phyloP scores from a whole-genome alignment of 2,888 invertebrate species.

The Rotaria magnacalcarata region DNA sequence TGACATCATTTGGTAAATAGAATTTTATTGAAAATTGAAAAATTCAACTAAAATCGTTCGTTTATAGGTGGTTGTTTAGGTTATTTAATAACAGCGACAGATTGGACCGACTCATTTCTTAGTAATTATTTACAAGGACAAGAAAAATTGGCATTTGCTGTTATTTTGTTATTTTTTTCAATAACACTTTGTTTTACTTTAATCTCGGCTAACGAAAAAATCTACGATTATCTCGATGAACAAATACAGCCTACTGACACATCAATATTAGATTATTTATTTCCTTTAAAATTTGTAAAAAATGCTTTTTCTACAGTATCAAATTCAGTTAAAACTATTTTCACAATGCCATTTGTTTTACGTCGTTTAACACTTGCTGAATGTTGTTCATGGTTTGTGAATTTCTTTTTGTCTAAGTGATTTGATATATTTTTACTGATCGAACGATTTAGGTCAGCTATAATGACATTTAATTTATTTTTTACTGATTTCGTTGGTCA shows the following conservation, averaged over 20 bases:
- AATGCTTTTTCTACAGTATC: background rate
- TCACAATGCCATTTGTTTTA: slow-evolving; percentile 30
- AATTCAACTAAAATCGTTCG: background rate
- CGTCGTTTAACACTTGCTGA: slow-evolving; percentile 20
- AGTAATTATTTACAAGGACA: slow-evolving; percentile 48
- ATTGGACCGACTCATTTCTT: slow-evolving; percentile 49
- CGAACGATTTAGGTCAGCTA: background rate
- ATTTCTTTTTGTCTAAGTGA: background rate
- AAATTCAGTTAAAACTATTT: background rate
- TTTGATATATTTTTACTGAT: background rate
- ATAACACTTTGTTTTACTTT: slow-evolving; percentile 50
- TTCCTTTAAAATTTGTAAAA: slow-evolving; percentile 6
- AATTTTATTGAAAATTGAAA: background rate
- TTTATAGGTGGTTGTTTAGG: slow-evolving; percentile 52
- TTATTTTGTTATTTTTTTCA: slow-evolving; percentile 50
- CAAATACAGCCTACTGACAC: background rate
- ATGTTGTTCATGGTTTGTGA: slow-evolving; percentile 23
- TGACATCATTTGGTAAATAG: slow-evolving; percentile 49
- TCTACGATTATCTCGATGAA: background rate
- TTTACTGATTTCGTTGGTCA: slow-evolving; percentile 93
- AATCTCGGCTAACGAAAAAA: slow-evolving; percentile 50
- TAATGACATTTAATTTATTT: slow-evolving; percentile 64
- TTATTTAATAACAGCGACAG: slow-evolving; percentile 52
- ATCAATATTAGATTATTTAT: background rate
- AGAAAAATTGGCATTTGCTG: slow-evolving; percentile 51